Evolutionary conservation across 2,113 vertebrate species (phyloP), one percentile per base, ranked within the genome.

Genomic region (Saccopteryx leptura): DNA sequence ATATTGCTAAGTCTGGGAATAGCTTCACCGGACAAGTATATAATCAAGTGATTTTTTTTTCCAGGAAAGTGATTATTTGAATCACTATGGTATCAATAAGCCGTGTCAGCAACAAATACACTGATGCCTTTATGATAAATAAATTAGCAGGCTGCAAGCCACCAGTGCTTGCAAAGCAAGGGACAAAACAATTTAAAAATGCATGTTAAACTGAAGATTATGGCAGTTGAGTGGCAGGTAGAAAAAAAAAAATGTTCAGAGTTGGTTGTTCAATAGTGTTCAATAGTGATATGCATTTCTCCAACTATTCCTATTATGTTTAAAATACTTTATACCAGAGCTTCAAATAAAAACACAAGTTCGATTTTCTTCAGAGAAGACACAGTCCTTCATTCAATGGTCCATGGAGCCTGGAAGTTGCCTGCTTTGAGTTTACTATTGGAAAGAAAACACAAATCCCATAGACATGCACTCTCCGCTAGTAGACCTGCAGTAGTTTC

Each of bases 121-220:
- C 93, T 97, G 98, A 98, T 98, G 98, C 94, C 97, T 98, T 92
- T 96, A 97, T 97, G 98, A 98, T 98, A 98, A 98, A 98, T 98
- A 98, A 97, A 98, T 98, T 97, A 97, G 98, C 98, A 97, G 98
- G 99, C 87, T 97, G 98, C 98, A 98, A 99, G 98, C 98, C 98
- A 95, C 99, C 98, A 92, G 99, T 98, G 99, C 99, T 98, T 99
- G 98, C 98, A 97, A 98, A 99, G 97, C 98, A 98, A 98, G 98
- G 97, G 96, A 96, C 97, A 95, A 96, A 96, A 96, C 79, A 97
- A 97, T 97, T 98, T 98, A 99, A 99, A 99, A 99, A 99, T 98
- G 99, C 98, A 98, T 86, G 92, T 97, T 86, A 98, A 98, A 98
- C 96, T 80, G 97, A 97, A 86, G 90, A 98, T 97, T 97, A 97